Evolutionary conservation across 2,113 vertebrate genomes (phyloP).

Genomic region (Scomber colias): DNA sequence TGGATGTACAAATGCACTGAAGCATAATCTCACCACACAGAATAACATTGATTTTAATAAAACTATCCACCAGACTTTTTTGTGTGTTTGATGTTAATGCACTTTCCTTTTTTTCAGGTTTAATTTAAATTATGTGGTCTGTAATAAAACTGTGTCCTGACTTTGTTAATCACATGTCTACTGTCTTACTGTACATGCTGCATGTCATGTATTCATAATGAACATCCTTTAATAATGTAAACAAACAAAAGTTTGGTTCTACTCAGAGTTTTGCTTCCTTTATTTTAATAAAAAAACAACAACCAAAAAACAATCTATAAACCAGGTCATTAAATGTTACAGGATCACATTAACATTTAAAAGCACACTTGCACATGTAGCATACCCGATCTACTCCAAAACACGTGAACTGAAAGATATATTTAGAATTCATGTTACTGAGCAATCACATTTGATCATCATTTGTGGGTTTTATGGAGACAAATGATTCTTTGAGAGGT

Average conservation of each 20-base stretch:
- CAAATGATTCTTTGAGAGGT: constrained; percentile 17
- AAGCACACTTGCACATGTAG: not conserved
- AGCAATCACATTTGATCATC: constrained; percentile 4
- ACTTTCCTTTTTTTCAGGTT: not conserved
- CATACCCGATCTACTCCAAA: not conserved
- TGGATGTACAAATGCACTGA: not conserved
- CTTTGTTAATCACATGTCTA: not conserved
- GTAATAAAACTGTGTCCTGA: not conserved
- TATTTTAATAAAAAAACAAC: constrained; percentile 7
- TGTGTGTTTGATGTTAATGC: not conserved
- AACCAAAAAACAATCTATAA: not conserved
- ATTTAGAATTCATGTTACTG: not conserved
- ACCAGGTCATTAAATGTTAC: not conserved
- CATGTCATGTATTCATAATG: not conserved
- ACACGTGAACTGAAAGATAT: not conserved
- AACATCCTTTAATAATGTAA: not conserved
- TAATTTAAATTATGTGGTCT: not conserved
- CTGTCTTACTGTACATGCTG: not conserved
- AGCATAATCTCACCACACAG: not conserved
- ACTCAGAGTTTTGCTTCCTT: not conserved
- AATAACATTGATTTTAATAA: not conserved
- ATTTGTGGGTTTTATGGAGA: constrained; percentile 19
- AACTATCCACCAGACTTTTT: not conserved
- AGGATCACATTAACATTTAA: not conserved
- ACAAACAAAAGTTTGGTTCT: not conserved